These are phyloP conservation scores for Cerastis rubricosa DNA, from an alignment of 2,888 invertebrate species.

Conservation along the genomic window DNA sequence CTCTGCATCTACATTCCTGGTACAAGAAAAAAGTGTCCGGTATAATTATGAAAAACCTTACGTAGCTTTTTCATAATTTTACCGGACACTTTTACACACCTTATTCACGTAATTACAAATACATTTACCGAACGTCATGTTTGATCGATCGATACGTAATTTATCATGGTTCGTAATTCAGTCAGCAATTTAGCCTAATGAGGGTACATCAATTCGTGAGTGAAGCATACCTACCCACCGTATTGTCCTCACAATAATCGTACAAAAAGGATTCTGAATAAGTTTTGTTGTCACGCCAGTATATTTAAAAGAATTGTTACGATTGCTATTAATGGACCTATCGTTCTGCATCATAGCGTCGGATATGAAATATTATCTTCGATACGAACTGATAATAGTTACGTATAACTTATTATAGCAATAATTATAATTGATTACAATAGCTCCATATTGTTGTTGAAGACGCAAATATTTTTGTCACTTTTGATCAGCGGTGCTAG, in stretches of 20 bases:
- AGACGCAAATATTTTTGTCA: background rate
- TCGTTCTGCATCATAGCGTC: conserved; percentile 60
- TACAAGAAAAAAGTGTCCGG: conserved; percentile 41
- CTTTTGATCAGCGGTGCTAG: background rate
- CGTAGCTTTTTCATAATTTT: background rate
- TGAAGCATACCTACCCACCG: conserved; percentile 17
- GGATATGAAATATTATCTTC: conserved; percentile 64
- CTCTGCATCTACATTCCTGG: conserved; percentile 62
- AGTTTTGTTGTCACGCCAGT: conserved; percentile 18
- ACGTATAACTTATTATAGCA: conserved; percentile 1
- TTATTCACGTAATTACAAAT: conserved; percentile 30
- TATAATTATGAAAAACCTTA: conserved; percentile 22
- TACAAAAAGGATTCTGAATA: conserved; percentile 19
- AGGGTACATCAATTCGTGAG: conserved; percentile 34
- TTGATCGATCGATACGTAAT: conserved; percentile 54
- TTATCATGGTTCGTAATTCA: conserved; percentile 51
- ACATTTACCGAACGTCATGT: conserved; percentile 29
- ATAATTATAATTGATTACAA: conserved; percentile 14
- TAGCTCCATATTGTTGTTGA: conserved; percentile 5
- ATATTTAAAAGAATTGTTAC: conserved; percentile 27
- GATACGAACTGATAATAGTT: conserved; percentile 44
- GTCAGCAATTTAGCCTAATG: conserved; percentile 53
- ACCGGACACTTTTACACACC: no score
- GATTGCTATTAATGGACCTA: conserved; percentile 24
- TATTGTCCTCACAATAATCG: conserved; percentile 23